Conservation (phyloP, 2,797 vertebrate genomes). For the Peromyscus eremicus region DNA sequence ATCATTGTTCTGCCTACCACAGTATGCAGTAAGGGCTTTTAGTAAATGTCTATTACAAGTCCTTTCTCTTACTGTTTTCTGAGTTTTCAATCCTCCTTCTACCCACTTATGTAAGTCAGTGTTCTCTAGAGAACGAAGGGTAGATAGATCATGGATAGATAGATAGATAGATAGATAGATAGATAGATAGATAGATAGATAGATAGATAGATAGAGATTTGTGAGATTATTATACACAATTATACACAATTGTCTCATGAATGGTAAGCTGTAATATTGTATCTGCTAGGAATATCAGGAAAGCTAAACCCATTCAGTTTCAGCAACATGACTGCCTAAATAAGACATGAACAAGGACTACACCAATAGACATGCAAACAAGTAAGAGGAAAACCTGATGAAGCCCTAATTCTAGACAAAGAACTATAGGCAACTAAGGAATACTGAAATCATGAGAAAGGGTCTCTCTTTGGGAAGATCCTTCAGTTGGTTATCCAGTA, state of each 20-base stretch:
- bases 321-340: neutral
- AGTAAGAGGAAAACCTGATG: neutral
- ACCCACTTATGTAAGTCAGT: neutral
- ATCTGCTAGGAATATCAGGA: neutral
- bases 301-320: neutral
- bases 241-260: neutral
- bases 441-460: neutral
- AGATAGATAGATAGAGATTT: neutral
- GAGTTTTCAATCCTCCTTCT: neutral
- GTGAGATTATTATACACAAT: neutral
- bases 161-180: neutral
- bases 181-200: neutral
- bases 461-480: neutral
- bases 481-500: neutral
- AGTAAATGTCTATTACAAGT: neutral
- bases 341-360: neutral
- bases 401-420: neutral
- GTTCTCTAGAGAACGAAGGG: neutral
- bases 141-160: neutral
- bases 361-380: neutral
- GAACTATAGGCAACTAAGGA: neutral
- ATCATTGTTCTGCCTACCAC: neutral
- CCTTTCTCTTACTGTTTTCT: neutral
- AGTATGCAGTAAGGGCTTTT: neutral
- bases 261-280: neutral